These are phyloP conservation scores for Ashinkailepas kermadecensis DNA, from an alignment of 2,888 invertebrate genomes.

Conservation along the genomic window DNA sequence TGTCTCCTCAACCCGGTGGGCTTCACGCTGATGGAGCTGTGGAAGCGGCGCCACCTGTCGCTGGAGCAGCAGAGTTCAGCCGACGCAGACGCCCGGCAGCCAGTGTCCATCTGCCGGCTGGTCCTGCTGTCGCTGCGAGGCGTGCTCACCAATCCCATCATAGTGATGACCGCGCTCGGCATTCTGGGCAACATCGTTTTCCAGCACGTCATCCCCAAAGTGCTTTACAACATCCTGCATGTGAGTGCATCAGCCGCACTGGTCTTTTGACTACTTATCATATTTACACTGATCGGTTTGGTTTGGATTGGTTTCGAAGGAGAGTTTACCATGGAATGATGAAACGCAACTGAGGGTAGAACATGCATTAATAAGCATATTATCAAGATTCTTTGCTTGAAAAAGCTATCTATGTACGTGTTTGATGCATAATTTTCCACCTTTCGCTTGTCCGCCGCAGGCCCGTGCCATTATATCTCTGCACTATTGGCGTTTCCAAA, in stretches of 20 bases:
- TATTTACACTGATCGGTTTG: too few relatives aligned
- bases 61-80: background rate
- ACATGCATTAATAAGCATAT: too few relatives aligned
- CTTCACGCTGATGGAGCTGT: conserved; percentile 71
- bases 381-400: too few relatives aligned
- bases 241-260: background rate
- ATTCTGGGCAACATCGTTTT: conserved; percentile 75
- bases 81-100: background rate
- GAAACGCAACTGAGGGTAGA: too few relatives aligned
- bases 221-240: conserved; percentile 44
- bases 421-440: too few relatives aligned
- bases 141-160: conserved; percentile 76
- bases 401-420: too few relatives aligned
- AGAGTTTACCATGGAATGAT: too few relatives aligned
- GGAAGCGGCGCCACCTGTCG: background rate
- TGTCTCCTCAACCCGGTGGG: conserved; percentile 87
- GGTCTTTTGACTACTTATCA: background rate
- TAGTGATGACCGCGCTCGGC: conserved; percentile 87
- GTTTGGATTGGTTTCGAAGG: too few relatives aligned
- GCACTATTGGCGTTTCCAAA: too few relatives aligned
- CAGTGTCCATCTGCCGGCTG: conserved; percentile 26
- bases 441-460: too few relatives aligned
- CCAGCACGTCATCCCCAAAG: conserved; percentile 64
- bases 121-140: conserved; percentile 49
- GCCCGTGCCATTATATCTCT: too few relatives aligned